Evolutionary conservation across 2,797 vertebrate species (phyloP).

Genomic region (Bradypodion pumilum): DNA sequence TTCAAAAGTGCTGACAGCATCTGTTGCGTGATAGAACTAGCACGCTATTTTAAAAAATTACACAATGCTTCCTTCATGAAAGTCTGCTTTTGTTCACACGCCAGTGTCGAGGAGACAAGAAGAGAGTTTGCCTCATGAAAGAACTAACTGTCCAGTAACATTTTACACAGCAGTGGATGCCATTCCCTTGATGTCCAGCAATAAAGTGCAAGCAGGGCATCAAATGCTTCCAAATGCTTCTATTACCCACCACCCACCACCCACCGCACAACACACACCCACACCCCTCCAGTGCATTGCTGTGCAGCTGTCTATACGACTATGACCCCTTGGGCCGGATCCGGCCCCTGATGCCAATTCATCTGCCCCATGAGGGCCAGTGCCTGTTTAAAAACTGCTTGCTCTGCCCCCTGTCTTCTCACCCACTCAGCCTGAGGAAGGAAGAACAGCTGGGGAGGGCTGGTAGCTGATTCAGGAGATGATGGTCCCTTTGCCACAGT

Average conservation of each 20-base stretch:
- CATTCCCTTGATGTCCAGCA: neutral
- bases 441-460: too few species aligned
- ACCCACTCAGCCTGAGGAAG: too few species aligned
- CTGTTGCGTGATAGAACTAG: neutral
- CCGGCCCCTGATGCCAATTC: too few species aligned
- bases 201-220: neutral
- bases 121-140: neutral
- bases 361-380: too few species aligned
- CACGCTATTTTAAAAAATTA: neutral
- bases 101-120: neutral
- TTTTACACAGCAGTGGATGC: neutral
- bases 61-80: neutral
- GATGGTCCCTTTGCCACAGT: too few species aligned
- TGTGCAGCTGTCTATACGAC: neutral
- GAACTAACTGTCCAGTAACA: neutral
- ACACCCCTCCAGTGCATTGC: neutral
- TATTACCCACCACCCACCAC: too few species aligned
- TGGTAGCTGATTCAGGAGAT: too few species aligned
- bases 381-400: too few species aligned
- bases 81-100: too few species aligned
- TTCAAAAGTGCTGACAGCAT: neutral
- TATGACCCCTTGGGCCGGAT: too few species aligned
- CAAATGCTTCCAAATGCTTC: too few species aligned
- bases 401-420: too few species aligned
- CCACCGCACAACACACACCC: neutral